Evolutionary conservation across 35 echinoderm and acorn worm genomes (phyloP).

Genomic region (Strongylocentrotus purpuratus): DNA sequence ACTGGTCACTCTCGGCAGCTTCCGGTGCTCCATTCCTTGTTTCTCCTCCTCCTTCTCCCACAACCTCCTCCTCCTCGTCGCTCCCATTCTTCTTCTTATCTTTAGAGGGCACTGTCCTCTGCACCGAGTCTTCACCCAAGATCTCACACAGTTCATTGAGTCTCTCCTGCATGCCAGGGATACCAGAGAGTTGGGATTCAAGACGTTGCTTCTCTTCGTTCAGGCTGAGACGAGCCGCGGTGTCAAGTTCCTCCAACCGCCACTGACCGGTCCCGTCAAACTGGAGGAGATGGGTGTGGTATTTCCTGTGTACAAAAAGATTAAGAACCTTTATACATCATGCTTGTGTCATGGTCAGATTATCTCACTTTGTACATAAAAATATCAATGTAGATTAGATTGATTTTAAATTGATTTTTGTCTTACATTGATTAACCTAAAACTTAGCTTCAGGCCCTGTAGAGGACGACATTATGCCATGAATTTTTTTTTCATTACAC

Average conservation of each 20-base stretch:
- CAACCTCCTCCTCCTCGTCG: not conserved
- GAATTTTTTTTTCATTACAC: too few relatives aligned
- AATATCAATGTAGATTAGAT: too few relatives aligned
- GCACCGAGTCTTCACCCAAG: conserved; percentile 91
- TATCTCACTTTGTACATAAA: not conserved
- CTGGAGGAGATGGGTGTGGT: conserved; percentile 96
- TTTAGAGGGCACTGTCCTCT: conserved; percentile 47
- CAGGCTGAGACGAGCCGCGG: conserved; percentile 66
- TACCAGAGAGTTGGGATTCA: conserved; percentile 84
- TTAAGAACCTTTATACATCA: not conserved
- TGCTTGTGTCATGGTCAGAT: not conserved
- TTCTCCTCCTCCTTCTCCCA: not conserved
- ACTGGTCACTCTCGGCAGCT: conserved; percentile 35
- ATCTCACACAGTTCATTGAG: conserved; percentile 87
- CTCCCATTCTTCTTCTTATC: not conserved
- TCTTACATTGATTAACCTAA: too few relatives aligned
- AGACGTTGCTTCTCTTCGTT: conserved; percentile 97
- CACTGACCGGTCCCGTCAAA: conserved; percentile 97
- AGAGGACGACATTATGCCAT: too few relatives aligned
- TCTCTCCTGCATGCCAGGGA: conserved; percentile 87
- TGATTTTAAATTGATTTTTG: too few relatives aligned
- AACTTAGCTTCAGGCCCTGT: too few relatives aligned
- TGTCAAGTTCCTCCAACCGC: conserved; percentile 83
- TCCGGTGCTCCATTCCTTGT: not conserved
- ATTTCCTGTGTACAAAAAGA: conserved; percentile 72